Conservation (phyloP, 2,113 vertebrate genomes). For the Thunnus thynnus region DNA sequence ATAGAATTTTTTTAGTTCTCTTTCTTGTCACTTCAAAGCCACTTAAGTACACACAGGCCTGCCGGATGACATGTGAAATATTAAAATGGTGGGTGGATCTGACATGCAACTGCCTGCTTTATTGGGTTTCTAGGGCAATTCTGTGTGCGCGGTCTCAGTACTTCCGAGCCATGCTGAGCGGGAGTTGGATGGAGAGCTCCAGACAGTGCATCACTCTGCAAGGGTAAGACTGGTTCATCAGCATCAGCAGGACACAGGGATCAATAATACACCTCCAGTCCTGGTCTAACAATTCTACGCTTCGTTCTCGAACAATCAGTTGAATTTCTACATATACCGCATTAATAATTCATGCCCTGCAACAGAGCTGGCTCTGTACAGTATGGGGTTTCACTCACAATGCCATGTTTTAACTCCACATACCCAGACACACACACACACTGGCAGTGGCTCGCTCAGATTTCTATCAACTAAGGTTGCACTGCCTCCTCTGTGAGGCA, state of each 20-base stretch:
- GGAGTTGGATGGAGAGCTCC: conserved; percentile 95
- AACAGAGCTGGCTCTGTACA: conserved; percentile 40
- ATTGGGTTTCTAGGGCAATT: conserved; percentile 88
- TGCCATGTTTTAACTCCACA: conserved; percentile 20
- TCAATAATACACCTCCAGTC: conserved; percentile 35
- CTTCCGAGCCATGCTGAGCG: conserved; percentile 95
- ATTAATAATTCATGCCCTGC: conserved; percentile 71
- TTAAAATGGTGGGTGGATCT: conserved; percentile 46
- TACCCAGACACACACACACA: conserved; percentile 13
- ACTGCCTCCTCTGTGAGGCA: not conserved
- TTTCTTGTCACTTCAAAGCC: conserved; percentile 31
- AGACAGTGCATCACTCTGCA: conserved; percentile 92
- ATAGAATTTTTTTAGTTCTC: not conserved
- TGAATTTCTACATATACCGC: conserved; percentile 31
- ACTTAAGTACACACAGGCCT: not conserved
- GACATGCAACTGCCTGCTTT: conserved; percentile 51
- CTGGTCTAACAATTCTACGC: conserved; percentile 1
- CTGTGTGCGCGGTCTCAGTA: conserved; percentile 95
- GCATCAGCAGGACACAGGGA: not conserved
- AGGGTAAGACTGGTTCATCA: conserved; percentile 85
- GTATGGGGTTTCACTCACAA: conserved; percentile 30
- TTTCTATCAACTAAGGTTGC: conserved; percentile 25
- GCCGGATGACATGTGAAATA: conserved; percentile 44
- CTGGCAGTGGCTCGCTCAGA: conserved; percentile 22
- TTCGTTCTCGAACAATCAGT: conserved; percentile 30